Conservation (phyloP, 2,113 vertebrate genomes). For the Lasiurus cinereus region DNA sequence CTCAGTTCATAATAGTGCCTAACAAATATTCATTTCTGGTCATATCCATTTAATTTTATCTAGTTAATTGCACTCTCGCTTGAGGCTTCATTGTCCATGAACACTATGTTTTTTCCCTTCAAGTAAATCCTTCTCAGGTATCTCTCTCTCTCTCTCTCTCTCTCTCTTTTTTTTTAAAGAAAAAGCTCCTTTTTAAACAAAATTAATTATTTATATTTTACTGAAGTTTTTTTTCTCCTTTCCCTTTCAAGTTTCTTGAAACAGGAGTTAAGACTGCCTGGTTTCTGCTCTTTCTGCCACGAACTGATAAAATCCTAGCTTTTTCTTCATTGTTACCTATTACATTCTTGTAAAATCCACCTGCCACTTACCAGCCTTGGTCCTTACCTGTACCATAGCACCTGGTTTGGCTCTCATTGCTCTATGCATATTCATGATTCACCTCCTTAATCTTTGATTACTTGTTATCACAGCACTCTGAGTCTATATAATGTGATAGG, state of each 20-base stretch:
- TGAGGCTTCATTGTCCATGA: not conserved
- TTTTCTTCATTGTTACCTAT: not conserved
- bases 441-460: not conserved
- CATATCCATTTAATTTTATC: slow-evolving; percentile 49
- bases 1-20: not conserved
- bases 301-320: not conserved
- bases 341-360: not conserved
- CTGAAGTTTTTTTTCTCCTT: not conserved
- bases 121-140: not conserved
- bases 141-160: not conserved
- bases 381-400: not conserved
- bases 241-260: slow-evolving; percentile 40
- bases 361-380: not conserved
- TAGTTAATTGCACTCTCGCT: slow-evolving; percentile 38
- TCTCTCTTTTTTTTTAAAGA: not conserved
- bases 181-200: not conserved
- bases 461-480: not conserved
- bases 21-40: slow-evolving; percentile 35
- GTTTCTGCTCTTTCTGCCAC: not conserved
- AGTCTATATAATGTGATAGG: not conserved
- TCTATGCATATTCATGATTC: not conserved
- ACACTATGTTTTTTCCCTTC: not conserved
- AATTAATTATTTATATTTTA: slow-evolving; percentile 3
- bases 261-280: not conserved
- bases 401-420: not conserved